Base-by-base conservation (phyloP, 1,140 invertebrate species). In the Drosophila mauritiana region DNA sequence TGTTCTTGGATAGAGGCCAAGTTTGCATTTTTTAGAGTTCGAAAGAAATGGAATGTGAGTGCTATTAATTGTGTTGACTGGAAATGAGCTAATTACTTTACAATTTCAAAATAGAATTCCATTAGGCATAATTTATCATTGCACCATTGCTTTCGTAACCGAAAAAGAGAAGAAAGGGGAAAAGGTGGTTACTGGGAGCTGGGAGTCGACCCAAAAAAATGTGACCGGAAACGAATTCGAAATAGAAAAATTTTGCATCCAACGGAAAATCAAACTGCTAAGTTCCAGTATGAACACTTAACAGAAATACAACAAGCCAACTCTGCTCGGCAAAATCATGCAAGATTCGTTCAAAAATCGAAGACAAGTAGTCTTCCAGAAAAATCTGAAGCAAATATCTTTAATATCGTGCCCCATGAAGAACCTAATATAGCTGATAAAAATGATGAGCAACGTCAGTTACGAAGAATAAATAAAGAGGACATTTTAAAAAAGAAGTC, bases 41-140 rank as follows among this genome's bases (percentile, higher is more conserved):
- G 91, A 2, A 92, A 91, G 64, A 92, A 90, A 59, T 92, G 91
- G 91, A 92, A 92, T 75, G 91, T 92, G 74, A 90, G 91, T 80
- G 8, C 3, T 17, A 25, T 0, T 42, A 8, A 42, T 10, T 17
- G 7, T 11, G 48, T 17, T 15, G 15, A 11, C 3, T 51, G 12
- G 11, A 39, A 8, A 51, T 15, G 12, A 39, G 12, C 3, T 4
- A 31, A 11, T 31, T 12, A 34, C 11, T 34, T 31, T 15, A n/a
- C 20, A 17, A 55, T 40, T 54, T 22, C 42, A 39, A 39, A 75
- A 34, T n/a, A 92, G 91, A 92, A 92, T 42, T 92, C 91, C 2
- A 92, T 92, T 17, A 74, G 91, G 12, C 91, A 92, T 49, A 92
- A 92, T 51, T 65, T 92, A 36, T 92, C 91, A 11, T 53, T 92